These are phyloP conservation scores for Orchestes rusci DNA, from an alignment of 2,888 invertebrate species.

Conservation along the genomic window DNA sequence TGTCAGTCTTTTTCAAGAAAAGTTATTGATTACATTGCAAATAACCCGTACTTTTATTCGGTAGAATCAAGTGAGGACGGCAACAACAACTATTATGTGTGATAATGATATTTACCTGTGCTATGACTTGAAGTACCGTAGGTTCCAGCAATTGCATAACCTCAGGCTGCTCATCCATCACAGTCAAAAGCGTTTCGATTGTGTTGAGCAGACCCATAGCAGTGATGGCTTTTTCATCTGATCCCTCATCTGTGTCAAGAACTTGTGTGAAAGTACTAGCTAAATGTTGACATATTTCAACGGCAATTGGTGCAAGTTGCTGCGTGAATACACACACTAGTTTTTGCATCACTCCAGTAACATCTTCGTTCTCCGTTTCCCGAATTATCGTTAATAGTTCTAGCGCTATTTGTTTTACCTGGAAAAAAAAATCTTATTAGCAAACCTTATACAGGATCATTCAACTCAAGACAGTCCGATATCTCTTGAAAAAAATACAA, in stretches of 20 bases:
- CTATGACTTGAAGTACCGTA: slow-evolving; percentile 84
- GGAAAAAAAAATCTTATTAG: not conserved
- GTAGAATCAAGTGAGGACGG: no score
- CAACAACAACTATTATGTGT: no score
- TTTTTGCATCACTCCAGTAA: slow-evolving; percentile 93
- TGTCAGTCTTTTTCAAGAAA: no score
- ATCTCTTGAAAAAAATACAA: no score
- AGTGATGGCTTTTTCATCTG: slow-evolving; percentile 93
- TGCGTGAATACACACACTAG: slow-evolving; percentile 84
- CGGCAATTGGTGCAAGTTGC: slow-evolving; percentile 85
- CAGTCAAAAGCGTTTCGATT: slow-evolving; percentile 88
- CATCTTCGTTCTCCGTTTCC: slow-evolving; percentile 95
- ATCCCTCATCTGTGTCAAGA: slow-evolving; percentile 75
- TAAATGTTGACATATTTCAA: slow-evolving; percentile 90
- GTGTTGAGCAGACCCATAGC: slow-evolving; percentile 96
- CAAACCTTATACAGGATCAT: no score
- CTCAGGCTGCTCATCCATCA: slow-evolving; percentile 81
- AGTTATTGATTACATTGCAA: no score
- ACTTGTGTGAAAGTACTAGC: slow-evolving; percentile 70
- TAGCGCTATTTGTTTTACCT: slow-evolving; percentile 68
- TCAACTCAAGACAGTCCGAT: no score
- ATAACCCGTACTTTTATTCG: no score
- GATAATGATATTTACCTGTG: slow-evolving; percentile 51
- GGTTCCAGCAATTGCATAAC: slow-evolving; percentile 87
- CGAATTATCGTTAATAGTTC: slow-evolving; percentile 86